Evolutionary conservation across 2,888 invertebrate species (phyloP).

Genomic region (Aphidius colemani): DNA sequence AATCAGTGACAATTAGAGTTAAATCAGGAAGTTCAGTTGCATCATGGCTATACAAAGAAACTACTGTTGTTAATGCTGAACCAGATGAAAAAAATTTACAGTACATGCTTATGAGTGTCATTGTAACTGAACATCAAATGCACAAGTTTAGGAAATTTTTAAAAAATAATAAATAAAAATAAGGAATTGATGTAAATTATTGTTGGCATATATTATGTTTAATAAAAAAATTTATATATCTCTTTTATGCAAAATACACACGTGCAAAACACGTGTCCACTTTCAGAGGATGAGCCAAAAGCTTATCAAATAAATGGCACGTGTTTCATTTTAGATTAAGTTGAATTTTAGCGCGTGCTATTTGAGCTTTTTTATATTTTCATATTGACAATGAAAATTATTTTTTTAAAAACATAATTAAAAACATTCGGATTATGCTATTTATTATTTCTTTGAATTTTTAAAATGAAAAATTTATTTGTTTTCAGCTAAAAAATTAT

Average conservation of each 20-base stretch:
- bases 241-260: conserved; percentile 25
- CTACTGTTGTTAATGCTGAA: conserved; percentile 63
- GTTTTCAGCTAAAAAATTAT: too few relatives aligned
- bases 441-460: too few relatives aligned
- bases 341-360: too few relatives aligned
- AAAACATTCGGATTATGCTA: too few relatives aligned
- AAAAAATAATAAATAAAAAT: conserved; percentile 33
- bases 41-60: conserved; percentile 70
- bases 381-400: too few relatives aligned
- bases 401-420: too few relatives aligned
- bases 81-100: conserved; percentile 64
- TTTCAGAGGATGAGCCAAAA: conserved; percentile 19
- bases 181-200: neutral
- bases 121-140: conserved; percentile 64
- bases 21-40: conserved; percentile 65
- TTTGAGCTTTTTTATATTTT: too few relatives aligned
- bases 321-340: conserved; percentile 11
- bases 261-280: conserved; percentile 33
- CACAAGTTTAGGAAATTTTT: conserved; percentile 64
- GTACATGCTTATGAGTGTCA: conserved; percentile 64
- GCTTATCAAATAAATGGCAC: conserved; percentile 31
- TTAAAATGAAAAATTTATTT: too few relatives aligned
- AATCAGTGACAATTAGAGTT: conserved; percentile 64
- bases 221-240: conserved; percentile 2
- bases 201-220: neutral